Base-by-base conservation (phyloP, 2,888 invertebrate genomes). In the Ophion slaviceki region DNA sequence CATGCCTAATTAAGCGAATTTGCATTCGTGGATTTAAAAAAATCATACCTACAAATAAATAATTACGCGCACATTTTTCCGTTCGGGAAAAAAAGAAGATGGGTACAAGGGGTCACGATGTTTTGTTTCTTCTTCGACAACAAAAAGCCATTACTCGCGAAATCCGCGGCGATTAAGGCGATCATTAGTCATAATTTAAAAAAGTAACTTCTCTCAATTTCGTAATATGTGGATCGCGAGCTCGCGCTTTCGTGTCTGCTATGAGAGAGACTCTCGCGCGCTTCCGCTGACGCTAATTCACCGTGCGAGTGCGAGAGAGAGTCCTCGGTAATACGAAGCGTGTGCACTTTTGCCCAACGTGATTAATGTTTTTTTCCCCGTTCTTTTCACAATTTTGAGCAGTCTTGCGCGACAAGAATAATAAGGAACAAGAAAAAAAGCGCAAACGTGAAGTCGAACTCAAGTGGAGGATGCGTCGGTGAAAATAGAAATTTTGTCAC, bases 261-360 rank as follows among this genome's bases (percentile, higher is more conserved):
- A 47, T 47, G 47, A 47, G 11, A 57, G 76, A 64, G 76, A 76
- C 75, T 62, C 64, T 53, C 45, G 20, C 53, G 14, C 28, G 45
- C 82, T 82, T 82, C 82, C 82, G 82, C 82, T 71, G 59, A 82
- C 47, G 36, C 76, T 77, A 72, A 77, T 82, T 82, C 82, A 82
- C 82, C 77, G 28, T 64, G 17, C 71, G 40, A 45, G 57, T 53
- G 47, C 11, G 47, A 8, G 47, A 47, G 47, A 47, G 47, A 47
- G 47, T 59, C 45, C 36, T 67, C 80, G 36, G 20, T n/a, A 20
- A 77, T 67, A 45, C 28, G 17, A 45, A 20, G 57, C 20, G 32
- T 8, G 57, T n/a, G 59, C 57, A 62, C 45, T 74, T 74, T 74
- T 74, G 20, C 14, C 62, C 11, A 40, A 20, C 11, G 20, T 17